A percentile compares a stretch with the other conserved stretches of the same genome.
These are phyloP conservation scores for Spongilla lacustris DNA, from an alignment of 37 sponge, comb jelly and placozoan genomes.

Conservation along the genomic window DNA sequence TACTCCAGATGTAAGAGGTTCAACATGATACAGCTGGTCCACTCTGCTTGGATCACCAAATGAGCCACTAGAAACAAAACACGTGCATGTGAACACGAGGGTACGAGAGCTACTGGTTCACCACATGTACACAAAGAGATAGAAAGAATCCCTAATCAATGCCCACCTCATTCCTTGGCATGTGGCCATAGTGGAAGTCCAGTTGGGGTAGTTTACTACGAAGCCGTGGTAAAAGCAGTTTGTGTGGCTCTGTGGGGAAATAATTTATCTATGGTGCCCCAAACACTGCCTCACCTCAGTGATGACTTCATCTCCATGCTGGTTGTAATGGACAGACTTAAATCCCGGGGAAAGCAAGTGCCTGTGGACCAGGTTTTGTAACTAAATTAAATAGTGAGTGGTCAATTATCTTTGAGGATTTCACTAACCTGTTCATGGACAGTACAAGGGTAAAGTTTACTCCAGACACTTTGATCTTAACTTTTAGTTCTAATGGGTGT, in stretches of 20 bases:
- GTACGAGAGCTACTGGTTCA: too few species aligned
- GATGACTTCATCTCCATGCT: constrained; percentile 35
- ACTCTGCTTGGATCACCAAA: background rate
- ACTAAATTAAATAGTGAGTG: too few species aligned
- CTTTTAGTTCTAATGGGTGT: background rate
- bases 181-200: constrained; percentile 9
- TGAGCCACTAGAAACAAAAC: background rate
- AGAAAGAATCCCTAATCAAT: too few species aligned
- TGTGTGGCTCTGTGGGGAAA: background rate
- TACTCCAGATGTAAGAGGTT: constrained; percentile 40
- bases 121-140: too few species aligned
- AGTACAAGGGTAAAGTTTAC: background rate
- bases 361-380: constrained; percentile 4
- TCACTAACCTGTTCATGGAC: constrained; percentile 18
- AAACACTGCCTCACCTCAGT: constrained; percentile 22
- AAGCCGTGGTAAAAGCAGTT: constrained; percentile 22
- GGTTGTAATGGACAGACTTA: constrained; percentile 27
- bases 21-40: constrained; percentile 51
- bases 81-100: too few species aligned
- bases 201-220: background rate
- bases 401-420: too few species aligned
- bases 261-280: background rate
- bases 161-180: constrained; percentile 19
- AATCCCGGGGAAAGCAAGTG: constrained; percentile 7
- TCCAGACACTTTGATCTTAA: background rate